These are phyloP conservation scores for Nipponacmea schrenckii DNA, from an alignment of 2,888 invertebrate genomes.

Conservation along the genomic window DNA sequence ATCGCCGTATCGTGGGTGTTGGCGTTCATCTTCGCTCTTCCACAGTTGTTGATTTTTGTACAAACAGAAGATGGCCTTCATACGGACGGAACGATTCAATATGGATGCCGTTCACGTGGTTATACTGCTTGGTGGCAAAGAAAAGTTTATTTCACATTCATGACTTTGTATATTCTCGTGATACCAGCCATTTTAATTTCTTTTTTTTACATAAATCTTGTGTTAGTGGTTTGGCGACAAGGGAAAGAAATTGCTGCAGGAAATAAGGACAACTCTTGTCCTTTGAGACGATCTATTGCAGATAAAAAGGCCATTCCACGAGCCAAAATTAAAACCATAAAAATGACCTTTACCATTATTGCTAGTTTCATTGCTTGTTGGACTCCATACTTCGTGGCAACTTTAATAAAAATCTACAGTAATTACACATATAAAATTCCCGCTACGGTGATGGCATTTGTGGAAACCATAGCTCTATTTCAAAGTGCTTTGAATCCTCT, in stretches of 20 bases:
- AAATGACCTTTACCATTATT: slow-evolving; percentile 69
- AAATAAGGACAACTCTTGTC: slow-evolving; percentile 17
- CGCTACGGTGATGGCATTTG: slow-evolving; percentile 63
- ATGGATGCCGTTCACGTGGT: slow-evolving; percentile 64
- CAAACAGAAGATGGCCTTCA: slow-evolving; percentile 60
- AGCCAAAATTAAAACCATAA: slow-evolving; percentile 69
- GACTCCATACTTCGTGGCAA: slow-evolving; percentile 69
- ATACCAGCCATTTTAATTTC: slow-evolving; percentile 67
- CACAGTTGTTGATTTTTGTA: slow-evolving; percentile 68
- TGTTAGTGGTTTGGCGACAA: slow-evolving; percentile 67
- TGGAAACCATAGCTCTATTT: slow-evolving; percentile 63
- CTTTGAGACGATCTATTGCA: slow-evolving; percentile 41
- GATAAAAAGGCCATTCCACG: slow-evolving; percentile 65
- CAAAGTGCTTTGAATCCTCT: slow-evolving; percentile 69
- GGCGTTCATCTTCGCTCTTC: slow-evolving; percentile 66
- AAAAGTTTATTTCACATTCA: slow-evolving; percentile 68
- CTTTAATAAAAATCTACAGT: slow-evolving; percentile 67
- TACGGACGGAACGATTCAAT: slow-evolving; percentile 58
- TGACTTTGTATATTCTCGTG: slow-evolving; percentile 67
- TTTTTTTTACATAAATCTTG: slow-evolving; percentile 68
- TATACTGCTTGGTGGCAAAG: slow-evolving; percentile 69
- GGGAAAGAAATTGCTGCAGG: slow-evolving; percentile 42
- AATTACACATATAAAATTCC: slow-evolving; percentile 62
- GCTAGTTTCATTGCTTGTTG: slow-evolving; percentile 68
- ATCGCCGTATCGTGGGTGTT: slow-evolving; percentile 66